Evolutionary conservation across 2,888 invertebrate species (phyloP).

Genomic region (Spilarctia lutea): DNA sequence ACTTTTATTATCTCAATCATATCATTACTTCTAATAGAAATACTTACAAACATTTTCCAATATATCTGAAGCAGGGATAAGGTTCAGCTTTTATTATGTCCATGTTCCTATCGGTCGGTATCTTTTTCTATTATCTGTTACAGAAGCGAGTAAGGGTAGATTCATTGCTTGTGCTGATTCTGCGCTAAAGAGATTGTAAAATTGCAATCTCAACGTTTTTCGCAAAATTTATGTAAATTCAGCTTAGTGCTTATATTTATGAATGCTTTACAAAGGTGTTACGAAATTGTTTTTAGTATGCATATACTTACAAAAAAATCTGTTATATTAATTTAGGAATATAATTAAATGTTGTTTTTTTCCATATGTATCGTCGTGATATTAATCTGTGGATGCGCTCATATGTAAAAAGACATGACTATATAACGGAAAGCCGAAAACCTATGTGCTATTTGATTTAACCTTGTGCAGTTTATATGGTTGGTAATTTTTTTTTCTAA

Average conservation of each 20-base stretch:
- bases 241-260: background rate
- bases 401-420: too few species aligned
- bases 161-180: conserved; percentile 56
- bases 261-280: background rate
- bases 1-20: background rate
- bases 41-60: conserved; percentile 36
- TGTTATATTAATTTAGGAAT: too few species aligned
- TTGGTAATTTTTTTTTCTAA: too few species aligned
- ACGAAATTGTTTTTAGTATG: background rate
- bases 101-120: conserved; percentile 48
- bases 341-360: too few species aligned
- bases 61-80: conserved; percentile 41
- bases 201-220: conserved; percentile 28
- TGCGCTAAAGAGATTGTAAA: conserved; percentile 51
- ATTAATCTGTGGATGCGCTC: too few species aligned
- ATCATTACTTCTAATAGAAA: conserved; percentile 10
- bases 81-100: conserved; percentile 54
- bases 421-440: too few species aligned
- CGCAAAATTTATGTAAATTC: background rate
- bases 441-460: too few species aligned
- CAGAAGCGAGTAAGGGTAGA: conserved; percentile 50
- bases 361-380: too few species aligned
- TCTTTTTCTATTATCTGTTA: conserved; percentile 60
- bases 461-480: too few species aligned
- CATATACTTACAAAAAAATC: too few species aligned